A percentile compares a stretch with the other conserved stretches of the same genome.
phyloP scores from a whole-genome alignment of 2,888 invertebrate species.

The Hetaerina titia region DNA sequence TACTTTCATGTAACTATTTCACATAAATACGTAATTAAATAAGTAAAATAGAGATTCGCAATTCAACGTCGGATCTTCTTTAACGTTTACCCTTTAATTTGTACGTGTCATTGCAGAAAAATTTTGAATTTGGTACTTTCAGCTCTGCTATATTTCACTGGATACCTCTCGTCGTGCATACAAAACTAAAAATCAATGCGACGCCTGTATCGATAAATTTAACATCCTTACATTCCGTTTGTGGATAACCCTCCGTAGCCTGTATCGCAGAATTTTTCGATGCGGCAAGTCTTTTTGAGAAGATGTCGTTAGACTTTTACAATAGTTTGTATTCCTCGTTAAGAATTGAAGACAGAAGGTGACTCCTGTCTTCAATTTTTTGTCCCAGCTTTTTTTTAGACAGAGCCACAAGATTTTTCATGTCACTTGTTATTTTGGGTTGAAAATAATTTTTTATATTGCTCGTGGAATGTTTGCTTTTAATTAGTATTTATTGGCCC shows the following conservation, averaged over 20 bases:
- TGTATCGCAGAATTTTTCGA: background rate
- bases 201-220: background rate
- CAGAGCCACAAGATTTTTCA: background rate
- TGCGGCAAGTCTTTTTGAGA: background rate
- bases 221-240: background rate
- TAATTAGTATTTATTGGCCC: background rate
- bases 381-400: background rate
- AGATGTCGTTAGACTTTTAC: background rate
- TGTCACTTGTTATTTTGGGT: background rate
- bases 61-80: background rate
- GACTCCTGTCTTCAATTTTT: background rate
- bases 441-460: background rate
- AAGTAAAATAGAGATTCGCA: too few species aligned
- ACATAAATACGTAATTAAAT: too few species aligned
- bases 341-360: background rate
- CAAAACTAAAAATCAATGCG: conserved; percentile 11
- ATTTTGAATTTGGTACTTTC: background rate
- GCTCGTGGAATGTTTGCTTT: background rate
- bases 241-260: background rate
- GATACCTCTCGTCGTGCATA: background rate
- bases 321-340: background rate
- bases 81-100: background rate
- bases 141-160: background rate
- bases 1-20: too few species aligned
- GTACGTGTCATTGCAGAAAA: background rate